Base-by-base conservation (phyloP, 1,140 invertebrate species). In the Antheraea pernyi region DNA sequence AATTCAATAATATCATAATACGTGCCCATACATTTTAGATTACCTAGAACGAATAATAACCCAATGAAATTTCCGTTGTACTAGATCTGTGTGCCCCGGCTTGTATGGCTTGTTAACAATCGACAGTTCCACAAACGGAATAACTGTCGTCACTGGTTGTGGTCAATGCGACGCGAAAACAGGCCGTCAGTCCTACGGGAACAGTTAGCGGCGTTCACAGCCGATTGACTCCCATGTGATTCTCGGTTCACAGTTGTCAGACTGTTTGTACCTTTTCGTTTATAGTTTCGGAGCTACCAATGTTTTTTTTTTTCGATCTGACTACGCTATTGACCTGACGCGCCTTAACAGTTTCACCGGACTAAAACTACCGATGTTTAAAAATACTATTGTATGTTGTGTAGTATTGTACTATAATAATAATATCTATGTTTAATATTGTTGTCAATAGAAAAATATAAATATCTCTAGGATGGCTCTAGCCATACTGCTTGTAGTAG, bases 201-300 rank as follows among this genome's bases (percentile, higher is more conserved):
- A 59, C 67, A 66, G 72, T 74, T 70, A 68, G 67, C 59, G 48
- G 63, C 59, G 61, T 71, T 71, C 63, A 74, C 72, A 66, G 69
- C 59, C 69, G 69, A 71, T 66, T 62, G 64, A 22, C 11, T 19
- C n/a, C 64, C 61, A 4, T 7, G 61, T 22, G 46, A 53, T 53
- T 53, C 46, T 13, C 22, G 46, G 46, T 53, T 22, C 48, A 9
- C 9, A 46, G n/a, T 65, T 65, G 11, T 8, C 22, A 39, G 19
- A 66, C 46, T 58, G 61, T 63, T 63, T 19, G 5, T 30, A 30
- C 61, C 16, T 63, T 36, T 37, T 37, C 37, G 30, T n/a, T 63
- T 63, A 36, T 63, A 63, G 61, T 37, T 37, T 36, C 61, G 19
- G 61, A 63, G 61, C 61, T 37, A n/a, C 30, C 11, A 7, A 36